phyloP scores from a whole-genome alignment of 2,113 vertebrate genomes.

The Paratilapia polleni region DNA sequence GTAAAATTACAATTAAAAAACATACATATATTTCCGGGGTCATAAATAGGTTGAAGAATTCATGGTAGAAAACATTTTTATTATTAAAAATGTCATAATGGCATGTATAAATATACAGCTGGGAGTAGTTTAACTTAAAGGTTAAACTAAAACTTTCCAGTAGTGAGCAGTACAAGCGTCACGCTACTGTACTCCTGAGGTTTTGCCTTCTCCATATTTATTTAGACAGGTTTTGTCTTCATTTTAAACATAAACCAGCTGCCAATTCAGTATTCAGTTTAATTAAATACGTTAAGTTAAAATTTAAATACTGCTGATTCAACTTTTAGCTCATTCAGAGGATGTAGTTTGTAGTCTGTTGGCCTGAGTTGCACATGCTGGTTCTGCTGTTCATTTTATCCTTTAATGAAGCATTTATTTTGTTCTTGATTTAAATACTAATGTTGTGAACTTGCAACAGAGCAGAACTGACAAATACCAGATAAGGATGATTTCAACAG shows the following conservation, averaged over 20 bases:
- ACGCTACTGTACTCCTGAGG: background rate
- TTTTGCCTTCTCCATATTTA: background rate
- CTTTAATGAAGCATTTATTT: background rate
- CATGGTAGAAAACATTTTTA: background rate
- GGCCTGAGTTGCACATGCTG: background rate
- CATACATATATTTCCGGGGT: no score
- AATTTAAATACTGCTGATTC: no score
- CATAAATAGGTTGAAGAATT: background rate
- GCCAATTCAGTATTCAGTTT: background rate
- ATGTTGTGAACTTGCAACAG: background rate
- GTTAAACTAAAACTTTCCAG: background rate
- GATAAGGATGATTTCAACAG: background rate
- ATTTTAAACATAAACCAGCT: background rate
- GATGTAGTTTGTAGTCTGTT: background rate
- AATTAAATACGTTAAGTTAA: background rate
- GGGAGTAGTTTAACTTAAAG: no score
- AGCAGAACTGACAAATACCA: background rate
- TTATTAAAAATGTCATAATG: background rate
- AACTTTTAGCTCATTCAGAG: background rate
- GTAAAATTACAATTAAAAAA: background rate
- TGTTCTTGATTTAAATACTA: background rate
- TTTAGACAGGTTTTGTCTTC: background rate
- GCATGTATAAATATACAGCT: no score
- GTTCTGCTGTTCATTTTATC: background rate
- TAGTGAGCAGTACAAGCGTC: background rate